These are phyloP conservation scores for Lineus longissimus DNA, from an alignment of 1,140 invertebrate genomes.

Conservation along the genomic window DNA sequence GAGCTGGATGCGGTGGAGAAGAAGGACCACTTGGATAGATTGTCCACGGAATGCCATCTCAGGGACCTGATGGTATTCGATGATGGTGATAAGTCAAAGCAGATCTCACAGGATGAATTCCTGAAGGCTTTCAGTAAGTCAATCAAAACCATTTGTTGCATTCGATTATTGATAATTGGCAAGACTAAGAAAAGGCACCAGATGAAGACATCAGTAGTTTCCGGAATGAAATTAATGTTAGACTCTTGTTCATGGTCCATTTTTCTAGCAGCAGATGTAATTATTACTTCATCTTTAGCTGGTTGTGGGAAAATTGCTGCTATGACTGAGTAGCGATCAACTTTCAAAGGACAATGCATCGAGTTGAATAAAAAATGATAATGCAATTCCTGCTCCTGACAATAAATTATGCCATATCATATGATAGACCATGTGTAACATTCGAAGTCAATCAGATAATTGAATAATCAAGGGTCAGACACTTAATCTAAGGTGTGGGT, in stretches of 20 bases:
- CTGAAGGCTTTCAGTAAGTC: constrained; percentile 74
- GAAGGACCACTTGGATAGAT: constrained; percentile 50
- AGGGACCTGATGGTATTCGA: constrained; percentile 70
- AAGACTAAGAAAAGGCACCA: neutral
- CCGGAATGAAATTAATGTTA: neutral
- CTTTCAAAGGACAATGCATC: too few relatives aligned
- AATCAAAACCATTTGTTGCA: constrained; percentile 52
- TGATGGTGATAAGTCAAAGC: constrained; percentile 64
- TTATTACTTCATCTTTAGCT: too few relatives aligned
- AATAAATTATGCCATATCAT: too few relatives aligned
- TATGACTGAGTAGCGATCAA: too few relatives aligned
- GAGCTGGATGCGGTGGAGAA: neutral
- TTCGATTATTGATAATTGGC: neutral
- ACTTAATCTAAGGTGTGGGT: too few relatives aligned
- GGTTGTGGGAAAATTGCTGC: too few relatives aligned
- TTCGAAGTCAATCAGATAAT: too few relatives aligned
- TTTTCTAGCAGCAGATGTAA: too few relatives aligned
- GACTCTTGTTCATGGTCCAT: too few relatives aligned
- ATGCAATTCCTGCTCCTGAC: too few relatives aligned
- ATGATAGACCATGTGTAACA: too few relatives aligned
- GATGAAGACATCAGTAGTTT: neutral
- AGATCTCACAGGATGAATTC: constrained; percentile 70
- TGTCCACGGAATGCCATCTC: constrained; percentile 66
- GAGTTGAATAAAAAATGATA: constrained; percentile 60
- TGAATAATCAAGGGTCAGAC: too few relatives aligned